A percentile compares a stretch with the other conserved stretches of the same genome.
These are phyloP conservation scores for Coremacera marginata DNA, from an alignment of 2,888 invertebrate species.

Conservation along the genomic window DNA sequence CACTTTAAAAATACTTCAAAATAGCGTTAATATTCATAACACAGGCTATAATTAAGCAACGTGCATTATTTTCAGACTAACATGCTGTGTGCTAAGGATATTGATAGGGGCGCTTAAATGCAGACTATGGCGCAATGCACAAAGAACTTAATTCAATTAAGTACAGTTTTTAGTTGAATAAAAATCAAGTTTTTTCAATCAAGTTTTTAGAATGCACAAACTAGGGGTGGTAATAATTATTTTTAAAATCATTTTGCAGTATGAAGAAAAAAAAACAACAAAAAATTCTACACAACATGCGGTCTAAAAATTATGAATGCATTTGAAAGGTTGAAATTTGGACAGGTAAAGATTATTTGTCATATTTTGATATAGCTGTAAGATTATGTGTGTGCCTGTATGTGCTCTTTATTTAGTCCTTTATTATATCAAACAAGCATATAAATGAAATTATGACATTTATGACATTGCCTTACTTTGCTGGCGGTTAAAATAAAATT, in stretches of 20 bases:
- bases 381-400: not conserved
- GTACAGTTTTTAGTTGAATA: not conserved
- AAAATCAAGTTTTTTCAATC: not conserved
- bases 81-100: conserved; percentile 18
- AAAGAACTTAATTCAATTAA: conserved; percentile 29
- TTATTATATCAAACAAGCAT: not conserved
- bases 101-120: conserved; percentile 31
- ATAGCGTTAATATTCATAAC: not conserved
- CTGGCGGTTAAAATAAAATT: not conserved
- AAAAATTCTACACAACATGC: not conserved
- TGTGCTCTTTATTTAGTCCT: not conserved
- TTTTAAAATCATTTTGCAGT: not conserved
- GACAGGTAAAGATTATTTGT: conserved; percentile 10
- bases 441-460: conserved; percentile 29
- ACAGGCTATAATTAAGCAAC: conserved; percentile 14
- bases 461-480: conserved; percentile 17
- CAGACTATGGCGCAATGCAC: not conserved
- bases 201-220: not conserved
- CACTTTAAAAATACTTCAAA: not conserved
- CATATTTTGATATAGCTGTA: not conserved
- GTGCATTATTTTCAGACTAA: not conserved
- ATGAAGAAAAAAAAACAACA: not conserved
- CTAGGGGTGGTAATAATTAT: conserved; percentile 17
- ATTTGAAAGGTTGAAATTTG: not conserved
- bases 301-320: not conserved